Evolutionary conservation across 2,113 vertebrate genomes (phyloP).

Genomic region (Charina bottae): DNA sequence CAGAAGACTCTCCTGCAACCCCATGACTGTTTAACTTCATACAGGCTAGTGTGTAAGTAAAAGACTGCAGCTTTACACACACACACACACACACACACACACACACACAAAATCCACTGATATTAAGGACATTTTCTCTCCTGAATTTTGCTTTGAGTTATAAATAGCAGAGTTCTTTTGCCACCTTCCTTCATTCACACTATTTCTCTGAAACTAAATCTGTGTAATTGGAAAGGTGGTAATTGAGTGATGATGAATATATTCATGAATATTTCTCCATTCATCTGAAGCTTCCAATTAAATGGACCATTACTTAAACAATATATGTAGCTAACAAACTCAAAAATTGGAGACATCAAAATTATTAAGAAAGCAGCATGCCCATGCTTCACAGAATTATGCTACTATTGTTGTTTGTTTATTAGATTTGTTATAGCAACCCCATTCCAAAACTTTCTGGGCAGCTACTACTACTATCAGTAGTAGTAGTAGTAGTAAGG

Average conservation of each 20-base stretch:
- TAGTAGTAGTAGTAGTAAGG: too few species aligned
- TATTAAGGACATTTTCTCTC: neutral
- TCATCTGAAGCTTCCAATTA: neutral
- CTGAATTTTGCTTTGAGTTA: neutral
- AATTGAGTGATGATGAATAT: slow-evolving; percentile 9
- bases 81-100: too few species aligned
- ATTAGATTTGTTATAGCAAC: neutral
- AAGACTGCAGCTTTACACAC: neutral
- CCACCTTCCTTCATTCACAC: neutral
- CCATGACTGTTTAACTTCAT: neutral
- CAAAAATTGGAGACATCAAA: neutral
- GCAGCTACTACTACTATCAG: neutral
- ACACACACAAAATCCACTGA: too few species aligned
- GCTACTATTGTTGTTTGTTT: neutral
- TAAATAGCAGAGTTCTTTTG: neutral
- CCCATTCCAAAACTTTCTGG: neutral
- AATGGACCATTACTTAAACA: neutral
- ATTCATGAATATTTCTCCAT: neutral
- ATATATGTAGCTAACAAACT: neutral
- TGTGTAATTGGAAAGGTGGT: neutral
- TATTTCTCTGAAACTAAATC: neutral
- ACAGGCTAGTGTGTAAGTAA: neutral
- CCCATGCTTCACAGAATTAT: neutral
- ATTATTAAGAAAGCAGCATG: neutral
- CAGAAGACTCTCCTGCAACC: neutral